phyloP scores from a whole-genome alignment of 2,797 vertebrate species.

The Enteromius fasciolatus region DNA sequence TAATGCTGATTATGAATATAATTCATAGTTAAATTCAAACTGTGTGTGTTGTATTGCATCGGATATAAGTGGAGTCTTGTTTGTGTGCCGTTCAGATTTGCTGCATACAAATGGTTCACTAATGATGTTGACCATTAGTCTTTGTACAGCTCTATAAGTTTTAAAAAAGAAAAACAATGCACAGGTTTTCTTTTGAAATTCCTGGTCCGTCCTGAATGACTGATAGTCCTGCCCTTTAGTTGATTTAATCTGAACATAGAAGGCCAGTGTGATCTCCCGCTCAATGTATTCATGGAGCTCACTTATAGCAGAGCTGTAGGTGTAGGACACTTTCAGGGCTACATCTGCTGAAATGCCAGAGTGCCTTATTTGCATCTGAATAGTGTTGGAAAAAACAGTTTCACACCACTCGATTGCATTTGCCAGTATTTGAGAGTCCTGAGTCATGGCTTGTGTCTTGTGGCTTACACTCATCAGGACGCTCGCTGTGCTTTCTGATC shows the following conservation, averaged over 20 bases:
- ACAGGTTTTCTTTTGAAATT: background rate
- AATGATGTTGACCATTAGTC: background rate
- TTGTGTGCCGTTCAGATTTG: background rate
- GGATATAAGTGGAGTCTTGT: background rate
- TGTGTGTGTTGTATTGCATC: background rate
- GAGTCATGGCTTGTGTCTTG: background rate
- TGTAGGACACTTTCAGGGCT: background rate
- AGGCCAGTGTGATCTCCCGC: background rate
- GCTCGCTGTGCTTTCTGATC: conserved; percentile 13
- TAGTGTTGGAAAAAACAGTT: background rate
- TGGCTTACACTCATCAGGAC: conserved; percentile 5
- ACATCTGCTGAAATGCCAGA: background rate
- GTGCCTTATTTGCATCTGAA: conserved; percentile 16
- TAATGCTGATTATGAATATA: background rate
- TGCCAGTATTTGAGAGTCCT: background rate
- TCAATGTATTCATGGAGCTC: conserved; percentile 14
- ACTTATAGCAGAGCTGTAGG: conserved; percentile 16
- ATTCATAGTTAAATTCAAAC: background rate
- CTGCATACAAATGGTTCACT: background rate
- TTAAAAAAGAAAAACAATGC: background rate
- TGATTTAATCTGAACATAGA: background rate
- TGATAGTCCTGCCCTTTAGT: conserved; percentile 2
- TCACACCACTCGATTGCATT: conserved; percentile 6
- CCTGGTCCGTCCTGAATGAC: background rate
- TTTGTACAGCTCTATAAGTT: background rate